Evolutionary conservation across 2,797 vertebrate genomes (phyloP).

Genomic region (Phalanger gymnotis): DNA sequence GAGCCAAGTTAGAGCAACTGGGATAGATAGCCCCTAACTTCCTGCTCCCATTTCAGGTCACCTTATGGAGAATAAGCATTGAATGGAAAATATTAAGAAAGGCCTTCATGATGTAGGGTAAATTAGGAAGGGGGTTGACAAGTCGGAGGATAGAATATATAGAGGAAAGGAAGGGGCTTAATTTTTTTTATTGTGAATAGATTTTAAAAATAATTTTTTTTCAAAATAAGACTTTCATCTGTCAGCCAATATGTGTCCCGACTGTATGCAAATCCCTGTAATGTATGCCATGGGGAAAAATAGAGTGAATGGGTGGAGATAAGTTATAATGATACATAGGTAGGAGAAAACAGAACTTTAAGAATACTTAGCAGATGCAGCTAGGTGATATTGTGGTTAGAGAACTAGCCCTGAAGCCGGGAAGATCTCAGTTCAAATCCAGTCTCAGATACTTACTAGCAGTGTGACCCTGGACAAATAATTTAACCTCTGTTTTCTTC

Average conservation of each 20-base stretch:
- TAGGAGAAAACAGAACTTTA: background rate
- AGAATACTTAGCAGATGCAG: background rate
- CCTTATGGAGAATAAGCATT: background rate
- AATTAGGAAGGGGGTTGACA: background rate
- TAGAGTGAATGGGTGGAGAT: background rate
- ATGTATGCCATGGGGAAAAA: background rate
- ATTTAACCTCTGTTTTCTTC: background rate
- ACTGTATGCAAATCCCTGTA: background rate
- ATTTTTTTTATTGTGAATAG: background rate
- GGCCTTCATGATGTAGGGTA: background rate
- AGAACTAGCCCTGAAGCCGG: too few relatives aligned
- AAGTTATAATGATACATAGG: background rate
- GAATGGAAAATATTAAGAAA: background rate
- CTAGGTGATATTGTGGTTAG: too few relatives aligned
- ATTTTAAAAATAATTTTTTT: background rate
- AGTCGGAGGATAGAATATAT: background rate
- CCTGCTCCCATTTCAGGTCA: background rate
- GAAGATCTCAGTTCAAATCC: too few relatives aligned
- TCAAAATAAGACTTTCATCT: background rate
- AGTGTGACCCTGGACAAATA: too few relatives aligned
- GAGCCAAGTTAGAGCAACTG: background rate
- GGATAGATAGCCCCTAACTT: background rate
- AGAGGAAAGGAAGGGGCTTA: background rate
- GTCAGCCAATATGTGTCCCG: background rate
- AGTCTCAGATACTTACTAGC: too few relatives aligned